Percentiles rank a stretch among this genome's conserved stretches.
These are phyloP conservation scores for Pachyseris speciosa DNA, from an alignment of 64 coral and sea anemone species.

Conservation along the genomic window DNA sequence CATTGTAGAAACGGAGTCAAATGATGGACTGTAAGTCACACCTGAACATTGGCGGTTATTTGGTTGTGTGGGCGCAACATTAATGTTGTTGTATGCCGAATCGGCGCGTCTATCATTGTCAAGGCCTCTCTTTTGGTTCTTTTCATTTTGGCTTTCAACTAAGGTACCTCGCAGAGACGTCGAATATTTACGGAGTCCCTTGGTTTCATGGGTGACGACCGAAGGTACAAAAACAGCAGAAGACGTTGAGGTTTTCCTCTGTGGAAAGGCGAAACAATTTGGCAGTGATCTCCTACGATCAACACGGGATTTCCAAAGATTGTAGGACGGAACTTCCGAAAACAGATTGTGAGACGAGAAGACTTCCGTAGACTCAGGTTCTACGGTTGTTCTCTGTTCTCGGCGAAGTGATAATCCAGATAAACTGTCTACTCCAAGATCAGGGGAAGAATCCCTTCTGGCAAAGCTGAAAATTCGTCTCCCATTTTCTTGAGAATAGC, in stretches of 20 bases:
- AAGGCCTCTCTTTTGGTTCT: background rate
- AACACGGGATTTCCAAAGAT: constrained; percentile 23
- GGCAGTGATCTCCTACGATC: constrained; percentile 4
- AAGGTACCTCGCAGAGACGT: background rate
- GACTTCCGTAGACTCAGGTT: background rate
- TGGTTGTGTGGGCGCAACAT: background rate
- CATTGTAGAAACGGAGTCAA: background rate
- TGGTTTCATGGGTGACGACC: background rate
- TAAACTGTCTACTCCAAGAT: background rate
- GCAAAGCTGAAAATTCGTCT: background rate
- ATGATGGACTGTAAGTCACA: background rate
- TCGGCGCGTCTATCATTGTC: background rate
- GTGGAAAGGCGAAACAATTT: background rate
- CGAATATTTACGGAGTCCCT: background rate
- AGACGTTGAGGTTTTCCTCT: background rate
- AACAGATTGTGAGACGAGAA: background rate
- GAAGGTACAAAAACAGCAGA: background rate
- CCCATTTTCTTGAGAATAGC: background rate
- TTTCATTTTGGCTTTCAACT: background rate
- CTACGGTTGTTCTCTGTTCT: background rate
- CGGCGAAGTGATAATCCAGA: background rate
- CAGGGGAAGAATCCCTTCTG: constrained; percentile 6
- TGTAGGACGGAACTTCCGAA: constrained; percentile 12
- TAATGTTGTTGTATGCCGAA: background rate
- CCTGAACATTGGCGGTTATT: background rate